Conservation (phyloP, 1,140 invertebrate species). For the Pseudomyrmex gracilis region DNA sequence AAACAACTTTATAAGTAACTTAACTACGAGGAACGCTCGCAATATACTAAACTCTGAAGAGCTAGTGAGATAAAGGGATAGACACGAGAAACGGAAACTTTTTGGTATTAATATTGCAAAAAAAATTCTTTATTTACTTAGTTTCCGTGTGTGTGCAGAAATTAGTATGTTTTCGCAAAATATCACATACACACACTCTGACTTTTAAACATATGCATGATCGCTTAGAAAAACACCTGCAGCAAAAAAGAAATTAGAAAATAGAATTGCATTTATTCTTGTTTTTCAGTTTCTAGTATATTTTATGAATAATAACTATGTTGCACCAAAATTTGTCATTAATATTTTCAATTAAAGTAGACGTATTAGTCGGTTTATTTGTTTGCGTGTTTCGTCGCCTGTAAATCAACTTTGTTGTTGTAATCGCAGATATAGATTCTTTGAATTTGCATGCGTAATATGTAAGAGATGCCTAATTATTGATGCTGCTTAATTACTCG, state of each 20-base stretch:
- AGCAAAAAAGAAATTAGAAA: background rate
- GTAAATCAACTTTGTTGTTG: slow-evolving; percentile 1
- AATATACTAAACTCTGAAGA: slow-evolving; percentile 63
- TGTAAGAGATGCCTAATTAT: slow-evolving; percentile 64
- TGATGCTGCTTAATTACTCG: slow-evolving; percentile 67
- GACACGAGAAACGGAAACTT: slow-evolving; percentile 67
- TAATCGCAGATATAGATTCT: slow-evolving; percentile 61
- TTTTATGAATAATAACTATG: slow-evolving; percentile 51
- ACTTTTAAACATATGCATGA: background rate
- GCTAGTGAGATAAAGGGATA: background rate
- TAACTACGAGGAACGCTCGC: slow-evolving; percentile 58
- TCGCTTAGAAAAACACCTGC: background rate
- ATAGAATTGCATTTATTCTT: slow-evolving; percentile 45
- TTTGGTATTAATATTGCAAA: slow-evolving; percentile 66
- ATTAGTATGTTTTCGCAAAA: background rate
- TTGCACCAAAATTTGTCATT: slow-evolving; percentile 41
- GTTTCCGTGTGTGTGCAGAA: slow-evolving; percentile 48
- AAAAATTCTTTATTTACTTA: slow-evolving; percentile 43
- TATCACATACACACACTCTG: background rate
- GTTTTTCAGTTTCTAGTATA: slow-evolving; percentile 47
- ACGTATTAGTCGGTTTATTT: background rate
- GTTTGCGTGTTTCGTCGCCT: slow-evolving; percentile 6
- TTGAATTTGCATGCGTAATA: slow-evolving; percentile 63
- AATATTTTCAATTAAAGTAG: slow-evolving; percentile 44
- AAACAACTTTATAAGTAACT: slow-evolving; percentile 75